Evolutionary conservation across 1,140 invertebrate genomes (phyloP).

Genomic region (Chironomus tepperi): DNA sequence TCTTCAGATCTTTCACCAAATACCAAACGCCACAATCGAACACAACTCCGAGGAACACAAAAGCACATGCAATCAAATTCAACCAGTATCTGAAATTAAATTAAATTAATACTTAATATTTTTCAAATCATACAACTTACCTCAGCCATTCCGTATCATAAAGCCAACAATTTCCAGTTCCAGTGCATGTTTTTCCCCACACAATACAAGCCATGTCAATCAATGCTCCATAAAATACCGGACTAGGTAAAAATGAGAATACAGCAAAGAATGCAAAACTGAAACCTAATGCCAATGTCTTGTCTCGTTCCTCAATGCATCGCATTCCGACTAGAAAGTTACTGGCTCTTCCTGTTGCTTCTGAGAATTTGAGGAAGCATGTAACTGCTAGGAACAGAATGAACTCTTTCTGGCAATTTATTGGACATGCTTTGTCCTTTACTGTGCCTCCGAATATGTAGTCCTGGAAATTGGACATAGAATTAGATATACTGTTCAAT

Average conservation of each 20-base stretch:
- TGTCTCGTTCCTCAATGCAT: constrained; percentile 62
- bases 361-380: constrained; percentile 56
- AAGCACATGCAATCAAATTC: constrained; percentile 56
- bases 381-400: constrained; percentile 57
- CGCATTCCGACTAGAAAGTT: constrained; percentile 59
- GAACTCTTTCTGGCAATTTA: constrained; percentile 56
- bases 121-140: constrained; percentile 37
- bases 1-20: constrained; percentile 57
- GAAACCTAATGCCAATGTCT: constrained; percentile 60
- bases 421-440: constrained; percentile 50
- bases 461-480: constrained; percentile 27
- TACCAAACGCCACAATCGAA: constrained; percentile 60
- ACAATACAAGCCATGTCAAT: constrained; percentile 62
- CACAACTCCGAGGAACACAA: constrained; percentile 53
- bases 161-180: constrained; percentile 64
- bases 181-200: constrained; percentile 64
- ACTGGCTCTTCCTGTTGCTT: constrained; percentile 55
- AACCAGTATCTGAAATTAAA: constrained; percentile 42
- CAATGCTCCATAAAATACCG: constrained; percentile 62
- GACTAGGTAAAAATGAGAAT: constrained; percentile 62
- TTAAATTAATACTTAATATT: background rate
- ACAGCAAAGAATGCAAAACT: constrained; percentile 55
- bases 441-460: constrained; percentile 40
- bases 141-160: constrained; percentile 56
- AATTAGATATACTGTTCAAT: no score